Base-by-base conservation (phyloP, 2,113 vertebrate genomes). In the Fregata magnificens region DNA sequence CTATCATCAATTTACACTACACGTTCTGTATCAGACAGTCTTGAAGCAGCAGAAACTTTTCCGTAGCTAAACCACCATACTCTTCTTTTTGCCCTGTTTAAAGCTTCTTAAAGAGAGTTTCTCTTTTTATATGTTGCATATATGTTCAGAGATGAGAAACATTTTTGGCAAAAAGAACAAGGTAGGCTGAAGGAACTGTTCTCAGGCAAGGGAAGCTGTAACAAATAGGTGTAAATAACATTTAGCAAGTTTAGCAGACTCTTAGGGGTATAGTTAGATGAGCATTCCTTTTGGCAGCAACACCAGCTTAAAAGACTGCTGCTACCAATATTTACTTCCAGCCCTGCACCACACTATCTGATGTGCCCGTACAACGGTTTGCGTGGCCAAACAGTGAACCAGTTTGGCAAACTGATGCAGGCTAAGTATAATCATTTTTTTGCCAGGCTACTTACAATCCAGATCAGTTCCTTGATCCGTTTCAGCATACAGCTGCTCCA, bases 191-290 rank as follows among this genome's bases (percentile, higher is more conserved):
- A 94, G 45, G 44, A 96, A 73, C 69, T 25, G 69, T 67, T 96
- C 92, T 47, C 78, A 70, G 42, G 84, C 81, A 90, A 95, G 42
- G 32, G 71, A 91, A 94, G 59, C 66, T 94, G 94, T 84, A 95
- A 95, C 70, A 87, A 95, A 80, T 29, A 95, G 89, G 84, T 96
- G 82, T 74, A 89, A 95, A 73, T 40, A 95, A 58, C 67, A 86
- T 55, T 85, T 66, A 94, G 55, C 84, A 88, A 91, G 78, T 87
- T 91, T 80, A 91, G 81, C 89, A 94, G 83, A 58, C 89, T 95
- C 91, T 91, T 47, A 56, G 4, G 45, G 45, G 53, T 80, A 45
- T 0, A 91, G 77, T 52, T 82, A 91, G 90, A 82, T 42, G 44
- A 96, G 49, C 78, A 80, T 49, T 82, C 53, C 74, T 77, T 55